Evolutionary conservation across 2,797 vertebrate genomes (phyloP).

Genomic region (Pseudomugil gertrudae): DNA sequence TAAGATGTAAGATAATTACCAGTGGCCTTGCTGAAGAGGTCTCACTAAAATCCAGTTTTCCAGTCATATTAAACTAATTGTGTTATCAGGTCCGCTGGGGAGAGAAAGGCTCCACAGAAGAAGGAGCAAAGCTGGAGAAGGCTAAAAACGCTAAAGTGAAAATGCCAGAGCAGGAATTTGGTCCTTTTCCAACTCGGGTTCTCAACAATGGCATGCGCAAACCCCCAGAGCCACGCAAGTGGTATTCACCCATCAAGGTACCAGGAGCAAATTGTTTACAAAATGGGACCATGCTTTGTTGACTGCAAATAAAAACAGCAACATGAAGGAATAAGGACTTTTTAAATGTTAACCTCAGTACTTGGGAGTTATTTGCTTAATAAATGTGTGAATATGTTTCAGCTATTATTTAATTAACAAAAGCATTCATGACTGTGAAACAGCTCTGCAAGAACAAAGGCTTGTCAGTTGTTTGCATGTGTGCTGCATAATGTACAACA

Average conservation of each 20-base stretch:
- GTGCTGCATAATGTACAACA: slow-evolving; percentile 25
- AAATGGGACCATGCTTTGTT: slow-evolving; percentile 1
- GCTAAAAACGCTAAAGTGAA: slow-evolving; percentile 97
- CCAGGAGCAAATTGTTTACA: neutral
- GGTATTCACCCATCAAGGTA: slow-evolving; percentile 99
- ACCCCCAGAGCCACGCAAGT: slow-evolving; percentile 86
- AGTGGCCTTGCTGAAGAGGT: neutral
- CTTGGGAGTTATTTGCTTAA: slow-evolving; percentile 27
- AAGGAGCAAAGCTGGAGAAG: slow-evolving; percentile 97
- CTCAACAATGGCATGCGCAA: slow-evolving; percentile 89
- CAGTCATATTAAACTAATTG: neutral
- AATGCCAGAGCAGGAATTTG: slow-evolving; percentile 95
- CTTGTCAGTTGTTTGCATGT: slow-evolving; percentile 31
- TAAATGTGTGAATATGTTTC: slow-evolving; percentile 16
- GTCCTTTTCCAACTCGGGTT: slow-evolving; percentile 80
- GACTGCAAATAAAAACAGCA: slow-evolving; percentile 6
- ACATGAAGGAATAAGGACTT: slow-evolving; percentile 3
- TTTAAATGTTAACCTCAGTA: slow-evolving; percentile 5
- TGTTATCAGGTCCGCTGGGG: slow-evolving; percentile 94
- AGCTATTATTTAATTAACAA: slow-evolving; percentile 21
- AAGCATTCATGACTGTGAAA: slow-evolving; percentile 17
- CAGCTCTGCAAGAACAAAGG: slow-evolving; percentile 16
- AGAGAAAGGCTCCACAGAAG: slow-evolving; percentile 96
- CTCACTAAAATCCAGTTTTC: neutral
- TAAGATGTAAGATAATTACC: neutral